Base-by-base conservation (phyloP, 2,888 invertebrate genomes). In the Drosophila longiperda region DNA sequence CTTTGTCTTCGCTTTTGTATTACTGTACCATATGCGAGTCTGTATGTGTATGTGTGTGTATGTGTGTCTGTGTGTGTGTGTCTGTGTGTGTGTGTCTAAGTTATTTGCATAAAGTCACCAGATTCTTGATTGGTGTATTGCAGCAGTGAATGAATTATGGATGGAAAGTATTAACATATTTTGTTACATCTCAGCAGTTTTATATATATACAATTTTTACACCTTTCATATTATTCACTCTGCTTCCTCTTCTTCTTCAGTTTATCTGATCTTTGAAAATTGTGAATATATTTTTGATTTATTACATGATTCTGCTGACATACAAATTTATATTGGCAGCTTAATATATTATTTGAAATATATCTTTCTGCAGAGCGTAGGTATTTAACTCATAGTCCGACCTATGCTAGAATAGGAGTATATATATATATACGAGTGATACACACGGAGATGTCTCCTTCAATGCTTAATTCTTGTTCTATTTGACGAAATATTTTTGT, bases 1-100 rank as follows among this genome's bases (percentile, higher is more conserved):
- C 57, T 69, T 65, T 73, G 40, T 48, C 45, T 55, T 26, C 55
- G 38, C 63, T 64, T 61, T 55, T 64, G 52, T 66, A 34, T 55
- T 48, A 38, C 12, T 42, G 26, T 26, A 20, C 20, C 23, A 20
- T 40, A 9, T n/a, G 11, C 3, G 6, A n/a, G 38, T 38, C 5
- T 34, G 12, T 34, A 12, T 11, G 36, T 33, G 33, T 33, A 11
- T 11, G 26, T 38, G 29, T 38, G 23, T 38, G 20, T 20, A 32
- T 40, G 17, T 12, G 11, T 5, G 3, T 20, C 3, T 40, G 26
- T 40, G 34, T 34, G 23, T 45, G 52, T 23, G 33, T 38, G 23
- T 40, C 0, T 3, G 7, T 40, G n/a, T 40, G 32, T 34, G 23
- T 49, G 52, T 23, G 33, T 38, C n/a, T 40, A 57, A 52, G 29